Base-by-base conservation (phyloP, 2,797 vertebrate genomes). In the Threskiornis aethiopicus region DNA sequence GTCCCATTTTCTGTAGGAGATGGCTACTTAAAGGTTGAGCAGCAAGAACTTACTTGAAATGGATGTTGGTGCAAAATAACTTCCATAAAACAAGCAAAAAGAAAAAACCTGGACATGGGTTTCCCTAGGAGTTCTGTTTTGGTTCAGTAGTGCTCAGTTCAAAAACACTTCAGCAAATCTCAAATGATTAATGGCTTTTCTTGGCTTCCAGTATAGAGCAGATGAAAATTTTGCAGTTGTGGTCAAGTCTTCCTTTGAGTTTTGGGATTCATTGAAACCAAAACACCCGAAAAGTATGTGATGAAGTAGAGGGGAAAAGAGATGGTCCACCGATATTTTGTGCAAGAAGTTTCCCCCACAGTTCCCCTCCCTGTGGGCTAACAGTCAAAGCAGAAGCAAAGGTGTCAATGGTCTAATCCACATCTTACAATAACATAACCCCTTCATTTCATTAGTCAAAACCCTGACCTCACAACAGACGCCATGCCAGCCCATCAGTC, bases 301-400 rank as follows among this genome's bases (percentile, higher is more conserved):
- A 75, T 35, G 33, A 58, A 62, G 12, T 12, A n/a, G 18, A 0
- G 4, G 9, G 12, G 1, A 3, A 66, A 62, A 54, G 41, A 65
- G 26, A 72, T 0, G 3, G 31, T 84, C 29, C 39, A 46, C 13
- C 1, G 1, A 37, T 28, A 33, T 0, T 25, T 0, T 41, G 14
- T 62, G 35, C 70, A 73, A 87, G 28, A 88, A 66, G 9, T 65
- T 95, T 66, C 15, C 37, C 14, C 16, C 29, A 17, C 0, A 3
- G 6, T 29, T 72, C 31, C 31, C 16, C 35, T 72, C 28, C 15
- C 31, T 21, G 1, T 12, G 51, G n/a, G 25, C 54, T 62, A 79
- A 52, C 33, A 72, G 11, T 55, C 26, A 94, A 86, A 90, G 79
- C 52, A 90, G 67, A 91, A 81, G 66, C 75, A 85, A 78, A 86